Evolutionary conservation across 2,797 vertebrate genomes (phyloP).

Genomic region (Chrosomus eos): DNA sequence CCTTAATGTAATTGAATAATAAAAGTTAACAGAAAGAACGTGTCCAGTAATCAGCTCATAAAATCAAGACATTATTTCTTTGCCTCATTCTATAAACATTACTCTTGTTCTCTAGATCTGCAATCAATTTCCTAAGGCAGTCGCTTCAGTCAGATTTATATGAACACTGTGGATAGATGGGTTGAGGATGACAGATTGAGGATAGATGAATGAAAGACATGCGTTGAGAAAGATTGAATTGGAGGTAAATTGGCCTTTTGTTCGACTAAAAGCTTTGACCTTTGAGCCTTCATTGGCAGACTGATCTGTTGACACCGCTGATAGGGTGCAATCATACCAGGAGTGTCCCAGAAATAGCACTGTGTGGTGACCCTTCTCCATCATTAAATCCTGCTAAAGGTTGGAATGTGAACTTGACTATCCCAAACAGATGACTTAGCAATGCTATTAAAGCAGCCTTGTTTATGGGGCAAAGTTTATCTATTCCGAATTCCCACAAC

Average conservation of each 20-base stretch:
- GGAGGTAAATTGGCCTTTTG: slow-evolving; percentile 61
- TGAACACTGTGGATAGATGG: slow-evolving; percentile 17
- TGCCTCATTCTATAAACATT: slow-evolving; percentile 10
- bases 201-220: slow-evolving; percentile 36
- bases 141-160: slow-evolving; percentile 28
- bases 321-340: slow-evolving; percentile 66
- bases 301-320: slow-evolving; percentile 66
- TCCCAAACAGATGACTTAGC: background rate
- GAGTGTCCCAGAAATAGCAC: slow-evolving; percentile 67
- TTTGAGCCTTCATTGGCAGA: slow-evolving; percentile 72
- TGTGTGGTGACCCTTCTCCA: slow-evolving; percentile 6
- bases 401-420: background rate
- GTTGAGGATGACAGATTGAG: slow-evolving; percentile 33
- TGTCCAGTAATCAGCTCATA: slow-evolving; percentile 7
- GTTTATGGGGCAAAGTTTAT: slow-evolving; percentile 11
- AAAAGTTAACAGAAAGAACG: background rate
- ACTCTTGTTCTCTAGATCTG: background rate
- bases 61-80: background rate
- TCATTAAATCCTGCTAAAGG: slow-evolving; percentile 4
- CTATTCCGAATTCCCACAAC: slow-evolving; percentile 1
- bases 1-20: background rate
- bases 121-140: slow-evolving; percentile 10
- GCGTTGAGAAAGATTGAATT: slow-evolving; percentile 25
- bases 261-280: slow-evolving; percentile 65
- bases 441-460: slow-evolving; percentile 14